Evolutionary conservation across 2,888 invertebrate species (phyloP), one percentile per base, ranked within the genome.

Genomic region (Graphium colonna): DNA sequence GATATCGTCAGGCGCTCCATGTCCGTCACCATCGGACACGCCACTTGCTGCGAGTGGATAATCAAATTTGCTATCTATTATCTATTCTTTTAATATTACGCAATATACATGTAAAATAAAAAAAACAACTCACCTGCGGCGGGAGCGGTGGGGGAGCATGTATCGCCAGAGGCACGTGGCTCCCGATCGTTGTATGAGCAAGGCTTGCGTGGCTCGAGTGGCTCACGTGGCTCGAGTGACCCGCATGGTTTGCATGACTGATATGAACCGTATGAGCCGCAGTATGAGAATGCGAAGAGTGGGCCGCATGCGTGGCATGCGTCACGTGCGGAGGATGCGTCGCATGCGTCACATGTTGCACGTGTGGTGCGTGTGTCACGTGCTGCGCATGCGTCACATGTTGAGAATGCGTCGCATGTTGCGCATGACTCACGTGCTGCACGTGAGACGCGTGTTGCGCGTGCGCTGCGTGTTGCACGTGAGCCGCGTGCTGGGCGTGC

Each of bases 1-100:
- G 74, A 58, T 21, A 84, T 69, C 43, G 76, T 69, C 45, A 87
- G 62, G 0, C 84, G 77, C 61, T 87, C 87, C 78, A 85, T 70
- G 10, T 87, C 87, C 12, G 68, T 64, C 1, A 70, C 70, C n/a
- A 82, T 62, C 8, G 68, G 61, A 50, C 78, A 74, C 21, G 62
- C 61, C 10, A 36, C 45, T 50, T 54, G 46, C 33, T 36, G 17
- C 17, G 4, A 42, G 38, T n/a, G n/a, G n/a, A n/a, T n/a, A n/a
- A n/a, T n/a, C n/a, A n/a, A n/a, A n/a, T n/a, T n/a, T n/a, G n/a
- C n/a, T n/a, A n/a, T n/a, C n/a, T n/a, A n/a, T n/a, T n/a, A n/a
- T n/a, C n/a, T n/a, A n/a, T n/a, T n/a, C n/a, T n/a, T n/a, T n/a
- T n/a, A n/a, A n/a, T n/a, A n/a, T n/a, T n/a, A n/a, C n/a, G n/a